Percentiles rank a stretch among this genome's conserved stretches.
Conservation (phyloP, 2,888 invertebrate species). For the Tuta absoluta region DNA sequence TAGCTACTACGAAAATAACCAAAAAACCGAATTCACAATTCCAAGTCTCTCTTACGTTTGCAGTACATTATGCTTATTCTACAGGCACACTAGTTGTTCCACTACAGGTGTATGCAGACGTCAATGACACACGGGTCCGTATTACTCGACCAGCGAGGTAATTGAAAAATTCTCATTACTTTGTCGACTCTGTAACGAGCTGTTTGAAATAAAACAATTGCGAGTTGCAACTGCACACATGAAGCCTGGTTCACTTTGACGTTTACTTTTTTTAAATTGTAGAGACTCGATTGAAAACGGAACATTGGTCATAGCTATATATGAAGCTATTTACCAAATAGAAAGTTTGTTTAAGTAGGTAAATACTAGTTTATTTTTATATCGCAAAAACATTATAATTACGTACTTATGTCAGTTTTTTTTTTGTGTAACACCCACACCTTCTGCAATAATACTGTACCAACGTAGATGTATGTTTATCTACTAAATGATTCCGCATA, state of each 20-base stretch:
- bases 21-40: conserved; percentile 1
- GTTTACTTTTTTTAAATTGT: not conserved
- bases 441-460: too few species aligned
- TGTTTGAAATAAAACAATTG: conserved; percentile 6
- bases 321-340: too few species aligned
- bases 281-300: not conserved
- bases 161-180: conserved; percentile 71
- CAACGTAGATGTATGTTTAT: too few species aligned
- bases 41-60: not conserved
- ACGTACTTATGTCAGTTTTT: too few species aligned
- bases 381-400: too few species aligned
- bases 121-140: not conserved
- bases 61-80: not conserved
- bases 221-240: conserved; percentile 12
- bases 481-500: too few species aligned
- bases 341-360: too few species aligned
- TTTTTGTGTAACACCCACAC: too few species aligned
- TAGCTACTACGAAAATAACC: not conserved
- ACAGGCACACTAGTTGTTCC: not conserved
- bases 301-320: not conserved
- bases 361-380: too few species aligned
- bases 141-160: conserved; percentile 39
- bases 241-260: not conserved
- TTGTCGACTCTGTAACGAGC: conserved; percentile 23
- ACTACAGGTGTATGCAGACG: not conserved